These are phyloP conservation scores for Solenopsis invicta DNA, from an alignment of 1,140 invertebrate genomes.

Conservation along the genomic window DNA sequence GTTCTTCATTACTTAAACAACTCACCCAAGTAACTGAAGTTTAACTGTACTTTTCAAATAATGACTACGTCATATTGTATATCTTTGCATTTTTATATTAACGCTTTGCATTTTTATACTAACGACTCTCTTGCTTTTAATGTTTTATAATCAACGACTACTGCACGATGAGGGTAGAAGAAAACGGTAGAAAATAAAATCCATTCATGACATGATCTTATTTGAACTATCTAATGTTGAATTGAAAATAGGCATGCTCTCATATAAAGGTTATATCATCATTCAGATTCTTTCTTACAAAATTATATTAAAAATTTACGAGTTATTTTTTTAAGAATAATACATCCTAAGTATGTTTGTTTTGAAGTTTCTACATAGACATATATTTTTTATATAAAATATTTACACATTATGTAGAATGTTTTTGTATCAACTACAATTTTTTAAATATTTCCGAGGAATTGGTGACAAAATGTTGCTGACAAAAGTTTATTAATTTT, in stretches of 20 bases:
- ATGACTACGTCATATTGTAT: conserved; percentile 84
- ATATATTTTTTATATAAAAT: neutral
- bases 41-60: conserved; percentile 84
- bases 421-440: no score
- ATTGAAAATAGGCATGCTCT: neutral
- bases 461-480: no score
- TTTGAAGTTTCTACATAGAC: neutral
- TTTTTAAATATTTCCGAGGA: no score
- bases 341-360: neutral
- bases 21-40: conserved; percentile 70
- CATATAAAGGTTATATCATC: neutral
- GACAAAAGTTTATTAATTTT: no score
- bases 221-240: neutral
- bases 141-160: conserved; percentile 70
- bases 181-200: conserved; percentile 13
- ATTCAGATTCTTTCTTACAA: neutral
- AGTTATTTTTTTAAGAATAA: neutral
- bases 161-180: neutral
- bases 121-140: conserved; percentile 79
- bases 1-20: conserved; percentile 81
- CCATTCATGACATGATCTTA: neutral
- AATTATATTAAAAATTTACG: neutral
- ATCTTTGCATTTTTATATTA: conserved; percentile 85
- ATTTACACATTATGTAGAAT: neutral
- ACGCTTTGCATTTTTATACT: conserved; percentile 84